Percentiles rank a stretch among this genome's conserved stretches.
Conservation (phyloP, 2,888 invertebrate genomes). For the Slavum lentiscoides region DNA sequence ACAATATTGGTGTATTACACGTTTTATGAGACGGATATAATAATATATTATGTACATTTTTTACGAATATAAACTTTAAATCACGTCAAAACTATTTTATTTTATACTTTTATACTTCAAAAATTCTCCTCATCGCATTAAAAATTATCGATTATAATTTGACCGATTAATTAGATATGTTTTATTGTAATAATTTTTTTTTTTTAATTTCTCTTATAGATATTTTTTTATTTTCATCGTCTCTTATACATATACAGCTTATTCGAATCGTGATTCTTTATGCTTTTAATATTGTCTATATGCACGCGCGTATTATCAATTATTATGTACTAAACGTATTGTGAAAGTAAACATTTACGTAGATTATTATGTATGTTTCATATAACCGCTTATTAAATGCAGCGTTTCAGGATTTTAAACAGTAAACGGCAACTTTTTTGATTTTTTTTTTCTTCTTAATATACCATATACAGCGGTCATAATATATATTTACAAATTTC, state of each 20-base stretch:
- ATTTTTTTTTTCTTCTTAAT: too few species aligned
- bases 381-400: too few species aligned
- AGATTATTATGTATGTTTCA: not conserved
- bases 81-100: too few species aligned
- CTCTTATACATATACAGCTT: not conserved
- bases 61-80: too few species aligned
- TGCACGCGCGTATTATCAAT: not conserved
- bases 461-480: not conserved
- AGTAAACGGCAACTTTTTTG: too few species aligned
- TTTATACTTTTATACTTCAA: too few species aligned
- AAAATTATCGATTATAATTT: too few species aligned
- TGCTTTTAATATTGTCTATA: not conserved
- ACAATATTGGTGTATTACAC: too few species aligned
- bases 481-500: not conserved
- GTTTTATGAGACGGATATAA: too few species aligned
- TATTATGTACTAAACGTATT: not conserved
- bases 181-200: not conserved
- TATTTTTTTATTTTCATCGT: not conserved
- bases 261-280: not conserved
- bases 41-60: too few species aligned
- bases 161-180: not conserved
- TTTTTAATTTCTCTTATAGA: conserved; percentile 3
- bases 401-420: too few species aligned
- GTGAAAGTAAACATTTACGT: conserved; percentile 2
- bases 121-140: too few species aligned